Percentiles rank a stretch among this genome's conserved stretches.
These are phyloP conservation scores for Orchesella cincta DNA, from an alignment of 1,140 invertebrate genomes.

Conservation along the genomic window DNA sequence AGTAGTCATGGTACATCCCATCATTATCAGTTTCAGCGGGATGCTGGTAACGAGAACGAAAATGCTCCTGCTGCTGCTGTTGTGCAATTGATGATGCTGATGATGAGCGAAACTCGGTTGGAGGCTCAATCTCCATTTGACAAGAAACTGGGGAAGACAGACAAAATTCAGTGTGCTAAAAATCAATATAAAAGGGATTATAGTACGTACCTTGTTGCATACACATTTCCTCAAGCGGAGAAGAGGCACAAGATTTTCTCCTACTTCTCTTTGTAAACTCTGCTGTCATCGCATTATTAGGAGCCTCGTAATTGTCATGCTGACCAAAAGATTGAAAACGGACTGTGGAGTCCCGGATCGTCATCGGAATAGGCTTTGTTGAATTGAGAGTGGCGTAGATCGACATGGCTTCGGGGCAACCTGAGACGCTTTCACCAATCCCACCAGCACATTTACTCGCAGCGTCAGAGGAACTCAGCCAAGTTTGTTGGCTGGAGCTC, in stretches of 20 bases:
- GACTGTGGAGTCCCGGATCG: conserved; percentile 45
- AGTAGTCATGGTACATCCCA: conserved; percentile 19
- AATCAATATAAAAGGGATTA: not conserved
- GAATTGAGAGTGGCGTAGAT: conserved; percentile 49
- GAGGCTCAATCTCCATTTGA: conserved; percentile 9
- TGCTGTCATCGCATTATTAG: not conserved
- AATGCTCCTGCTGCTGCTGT: not conserved
- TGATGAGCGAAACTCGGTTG: not conserved
- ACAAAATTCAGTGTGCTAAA: not conserved
- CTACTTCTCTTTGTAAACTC: conserved; percentile 33
- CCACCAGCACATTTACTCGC: not conserved
- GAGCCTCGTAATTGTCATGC: conserved; percentile 46
- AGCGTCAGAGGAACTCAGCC: conserved; percentile 38
- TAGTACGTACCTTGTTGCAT: conserved; percentile 1
- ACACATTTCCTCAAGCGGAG: not conserved
- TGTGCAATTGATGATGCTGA: not conserved
- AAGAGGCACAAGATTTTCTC: conserved; percentile 30
- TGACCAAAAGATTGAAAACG: conserved; percentile 45
- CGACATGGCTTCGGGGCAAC: conserved; percentile 36
- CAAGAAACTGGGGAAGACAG: not conserved
- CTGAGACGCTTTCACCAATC: not conserved
- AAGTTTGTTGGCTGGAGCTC: conserved; percentile 47
- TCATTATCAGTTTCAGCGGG: not conserved
- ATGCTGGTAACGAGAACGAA: not conserved
- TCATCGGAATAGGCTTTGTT: conserved; percentile 45